Conservation (phyloP, 2,797 vertebrate genomes). For the Decapterus maruadsi region DNA sequence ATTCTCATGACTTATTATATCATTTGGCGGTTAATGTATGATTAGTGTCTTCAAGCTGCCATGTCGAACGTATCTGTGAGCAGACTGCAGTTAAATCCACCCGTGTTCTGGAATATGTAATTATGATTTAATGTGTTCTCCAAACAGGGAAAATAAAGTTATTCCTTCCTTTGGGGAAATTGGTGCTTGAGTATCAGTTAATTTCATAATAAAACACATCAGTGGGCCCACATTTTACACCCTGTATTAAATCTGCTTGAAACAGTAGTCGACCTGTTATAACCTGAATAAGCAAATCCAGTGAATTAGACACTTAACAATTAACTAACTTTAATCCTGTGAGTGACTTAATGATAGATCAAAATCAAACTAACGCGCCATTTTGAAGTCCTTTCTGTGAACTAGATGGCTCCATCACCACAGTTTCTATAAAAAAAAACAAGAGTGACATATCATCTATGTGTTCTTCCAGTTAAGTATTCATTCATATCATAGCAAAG, state of each 20-base stretch:
- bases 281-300: neutral
- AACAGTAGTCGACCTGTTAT: neutral
- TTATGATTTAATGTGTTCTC: constrained; percentile 8
- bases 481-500: no score
- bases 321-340: no score
- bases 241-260: neutral
- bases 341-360: no score
- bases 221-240: neutral
- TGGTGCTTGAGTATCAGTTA: neutral
- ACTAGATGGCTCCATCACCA: no score
- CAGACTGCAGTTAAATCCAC: constrained; percentile 5
- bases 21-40: constrained; percentile 20
- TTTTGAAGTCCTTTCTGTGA: no score
- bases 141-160: neutral
- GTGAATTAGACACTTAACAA: no score
- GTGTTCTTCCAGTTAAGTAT: no score
- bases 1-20: constrained; percentile 26
- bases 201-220: neutral
- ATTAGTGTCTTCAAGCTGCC: constrained; percentile 9
- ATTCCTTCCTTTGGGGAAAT: neutral
- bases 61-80: neutral
- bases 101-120: neutral
- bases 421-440: no score
- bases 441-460: neutral
- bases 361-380: no score